These are phyloP conservation scores for Ridgeia piscesae DNA, from an alignment of 1,140 invertebrate genomes.

Conservation along the genomic window DNA sequence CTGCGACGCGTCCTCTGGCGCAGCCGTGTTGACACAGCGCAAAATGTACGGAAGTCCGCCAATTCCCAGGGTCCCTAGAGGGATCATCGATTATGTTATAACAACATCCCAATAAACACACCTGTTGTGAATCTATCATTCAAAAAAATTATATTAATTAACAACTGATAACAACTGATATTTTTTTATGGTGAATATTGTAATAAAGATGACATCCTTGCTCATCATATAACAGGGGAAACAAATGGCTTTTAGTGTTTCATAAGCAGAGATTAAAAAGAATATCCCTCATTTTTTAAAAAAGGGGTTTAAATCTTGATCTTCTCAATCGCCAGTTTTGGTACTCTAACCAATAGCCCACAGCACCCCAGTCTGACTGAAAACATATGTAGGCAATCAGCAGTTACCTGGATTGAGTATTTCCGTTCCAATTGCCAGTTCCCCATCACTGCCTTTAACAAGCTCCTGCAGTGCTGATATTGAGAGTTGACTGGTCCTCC, in stretches of 20 bases:
- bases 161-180: no score
- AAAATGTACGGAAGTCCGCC: slow-evolving; percentile 37
- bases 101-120: not conserved
- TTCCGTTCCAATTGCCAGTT: slow-evolving; percentile 57
- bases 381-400: not conserved
- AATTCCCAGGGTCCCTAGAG: slow-evolving; percentile 27
- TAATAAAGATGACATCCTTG: no score
- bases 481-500: slow-evolving; percentile 58
- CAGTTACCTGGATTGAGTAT: slow-evolving; percentile 48
- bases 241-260: no score
- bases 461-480: slow-evolving; percentile 58
- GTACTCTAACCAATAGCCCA: no score
- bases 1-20: slow-evolving; percentile 25
- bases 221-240: no score
- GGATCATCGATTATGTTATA: not conserved
- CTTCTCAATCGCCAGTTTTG: no score
- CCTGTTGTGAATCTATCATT: no score
- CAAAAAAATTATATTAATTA: no score
- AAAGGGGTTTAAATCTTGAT: no score
- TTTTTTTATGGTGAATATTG: no score
- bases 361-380: not conserved
- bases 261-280: no score
- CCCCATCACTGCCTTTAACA: slow-evolving; percentile 58
- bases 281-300: no score
- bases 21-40: not conserved